phyloP scores from a whole-genome alignment of 2,888 invertebrate genomes.

The Girardia tigrina region DNA sequence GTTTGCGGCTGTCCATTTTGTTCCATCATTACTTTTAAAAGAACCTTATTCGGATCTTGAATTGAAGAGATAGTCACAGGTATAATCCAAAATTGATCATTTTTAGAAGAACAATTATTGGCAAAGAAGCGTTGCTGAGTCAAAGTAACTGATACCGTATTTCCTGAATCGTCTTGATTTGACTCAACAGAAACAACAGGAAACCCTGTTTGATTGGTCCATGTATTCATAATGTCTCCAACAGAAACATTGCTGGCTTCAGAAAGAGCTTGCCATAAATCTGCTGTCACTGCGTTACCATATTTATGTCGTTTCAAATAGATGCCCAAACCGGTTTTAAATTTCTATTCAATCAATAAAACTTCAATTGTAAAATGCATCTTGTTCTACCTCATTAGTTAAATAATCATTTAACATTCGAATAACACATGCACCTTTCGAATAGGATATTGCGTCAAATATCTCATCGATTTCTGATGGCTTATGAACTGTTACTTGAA shows the following conservation, averaged over 20 bases:
- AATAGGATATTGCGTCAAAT: slow-evolving; percentile 89
- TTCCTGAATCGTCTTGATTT: slow-evolving; percentile 40
- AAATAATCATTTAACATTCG: slow-evolving; percentile 84
- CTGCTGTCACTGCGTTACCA: slow-evolving; percentile 77
- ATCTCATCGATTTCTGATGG: slow-evolving; percentile 91
- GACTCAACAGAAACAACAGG: slow-evolving; percentile 60
- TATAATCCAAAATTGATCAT: slow-evolving; percentile 62
- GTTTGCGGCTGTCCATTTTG: slow-evolving; percentile 60
- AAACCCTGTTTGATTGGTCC: slow-evolving; percentile 89
- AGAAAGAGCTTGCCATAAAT: slow-evolving; percentile 76
- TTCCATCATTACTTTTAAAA: slow-evolving; percentile 55
- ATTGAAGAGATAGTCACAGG: slow-evolving; percentile 70
- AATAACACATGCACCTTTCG: slow-evolving; percentile 83
- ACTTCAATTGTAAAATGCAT: slow-evolving; percentile 70
- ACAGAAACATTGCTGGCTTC: slow-evolving; percentile 78
- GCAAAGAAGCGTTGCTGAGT: slow-evolving; percentile 58
- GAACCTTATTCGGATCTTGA: slow-evolving; percentile 58
- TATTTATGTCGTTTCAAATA: slow-evolving; percentile 75
- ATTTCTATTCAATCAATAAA: too few species aligned
- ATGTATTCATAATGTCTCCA: slow-evolving; percentile 77
- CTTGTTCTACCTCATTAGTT: slow-evolving; percentile 60
- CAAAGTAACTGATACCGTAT: slow-evolving; percentile 51
- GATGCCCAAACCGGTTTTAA: slow-evolving; percentile 75
- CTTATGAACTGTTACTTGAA: slow-evolving; percentile 77
- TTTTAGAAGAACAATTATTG: slow-evolving; percentile 58